Base-by-base conservation (phyloP, 2,797 vertebrate genomes). In the Microcaecilia unicolor region DNA sequence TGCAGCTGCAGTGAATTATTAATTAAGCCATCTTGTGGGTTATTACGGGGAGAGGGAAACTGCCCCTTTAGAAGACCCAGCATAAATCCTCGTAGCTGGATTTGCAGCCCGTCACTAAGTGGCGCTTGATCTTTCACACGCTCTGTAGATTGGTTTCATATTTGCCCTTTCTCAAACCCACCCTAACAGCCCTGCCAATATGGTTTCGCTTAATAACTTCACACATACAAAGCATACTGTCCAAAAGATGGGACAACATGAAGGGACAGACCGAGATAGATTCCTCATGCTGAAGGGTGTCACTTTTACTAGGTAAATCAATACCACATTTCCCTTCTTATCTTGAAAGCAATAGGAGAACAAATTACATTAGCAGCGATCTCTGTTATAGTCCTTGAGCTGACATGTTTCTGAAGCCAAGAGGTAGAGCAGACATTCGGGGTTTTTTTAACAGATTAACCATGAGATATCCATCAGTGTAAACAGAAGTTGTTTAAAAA, bases 231-330 rank as follows among this genome's bases (percentile, higher is more conserved):
- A 31, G 28, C 25, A 25, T 22, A 9, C 21, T 31, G 21, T 30
- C 58, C 31, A 16, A 50, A 39, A 31, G 31, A 20, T 21, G 30
- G 36, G 44, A n/a, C n/a, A n/a, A n/a, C n/a, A n/a, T n/a, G 23
- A 25, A 25, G 22, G 27, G 28, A 16, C 25, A 36, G 47, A 30
- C 33, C 44, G 34, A 36, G 42, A 45, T 61, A 10, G 14, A 18
- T 53, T 67, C 48, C 23, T 17, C 44, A 33, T 48, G 58, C 31
- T 36, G 31, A 6, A 22, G 43, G 29, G 41, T 49, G 42, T 44
- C 51, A 22, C 38, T 60, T 56, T 47, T 43, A 32, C 31, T 19
- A 2, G 17, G 25, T 20, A 52, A 61, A 63, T 61, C 43, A 59
- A 22, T 48, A 15, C 26, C 50, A 48, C 4, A 8, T 44, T 54